Conservation (phyloP, 2,113 vertebrate species). For the Dolichotis patagonum region DNA sequence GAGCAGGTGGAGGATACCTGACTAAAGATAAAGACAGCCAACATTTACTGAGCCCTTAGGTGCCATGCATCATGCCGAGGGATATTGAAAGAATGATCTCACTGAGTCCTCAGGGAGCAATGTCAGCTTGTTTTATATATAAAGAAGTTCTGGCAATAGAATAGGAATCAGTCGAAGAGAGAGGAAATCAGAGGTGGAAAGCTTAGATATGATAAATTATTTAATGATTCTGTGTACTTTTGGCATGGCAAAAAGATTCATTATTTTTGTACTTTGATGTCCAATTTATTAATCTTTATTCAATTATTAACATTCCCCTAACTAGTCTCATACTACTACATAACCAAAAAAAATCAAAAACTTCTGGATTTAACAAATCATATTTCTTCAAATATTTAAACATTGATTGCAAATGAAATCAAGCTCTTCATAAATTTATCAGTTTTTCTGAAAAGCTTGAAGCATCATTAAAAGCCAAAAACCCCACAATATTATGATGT, state of each 20-base stretch:
- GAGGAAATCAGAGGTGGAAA: conserved; percentile 47
- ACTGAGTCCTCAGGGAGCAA: neutral
- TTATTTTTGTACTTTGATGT: conserved; percentile 59
- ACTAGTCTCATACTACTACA: conserved; percentile 49
- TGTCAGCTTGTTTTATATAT: conserved; percentile 23
- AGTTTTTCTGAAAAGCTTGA: conserved; percentile 52
- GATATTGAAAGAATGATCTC: neutral
- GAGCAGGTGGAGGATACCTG: neutral
- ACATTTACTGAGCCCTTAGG: neutral
- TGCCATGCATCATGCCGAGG: neutral
- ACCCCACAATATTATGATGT: neutral
- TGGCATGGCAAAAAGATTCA: neutral
- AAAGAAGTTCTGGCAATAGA: conserved; percentile 4
- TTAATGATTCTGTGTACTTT: conserved; percentile 46
- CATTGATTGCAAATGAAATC: conserved; percentile 58
- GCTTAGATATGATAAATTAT: conserved; percentile 57
- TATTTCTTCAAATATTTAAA: conserved; percentile 67
- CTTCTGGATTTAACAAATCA: conserved; percentile 56
- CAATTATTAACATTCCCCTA: conserved; percentile 63
- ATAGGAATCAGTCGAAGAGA: conserved; percentile 5
- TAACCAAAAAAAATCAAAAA: conserved; percentile 59
- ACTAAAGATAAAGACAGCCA: neutral
- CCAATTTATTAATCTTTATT: conserved; percentile 64
- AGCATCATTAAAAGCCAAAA: conserved; percentile 23
- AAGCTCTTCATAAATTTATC: conserved; percentile 48